phyloP scores from a whole-genome alignment of 2,797 vertebrate species.

The Falco cherrug region DNA sequence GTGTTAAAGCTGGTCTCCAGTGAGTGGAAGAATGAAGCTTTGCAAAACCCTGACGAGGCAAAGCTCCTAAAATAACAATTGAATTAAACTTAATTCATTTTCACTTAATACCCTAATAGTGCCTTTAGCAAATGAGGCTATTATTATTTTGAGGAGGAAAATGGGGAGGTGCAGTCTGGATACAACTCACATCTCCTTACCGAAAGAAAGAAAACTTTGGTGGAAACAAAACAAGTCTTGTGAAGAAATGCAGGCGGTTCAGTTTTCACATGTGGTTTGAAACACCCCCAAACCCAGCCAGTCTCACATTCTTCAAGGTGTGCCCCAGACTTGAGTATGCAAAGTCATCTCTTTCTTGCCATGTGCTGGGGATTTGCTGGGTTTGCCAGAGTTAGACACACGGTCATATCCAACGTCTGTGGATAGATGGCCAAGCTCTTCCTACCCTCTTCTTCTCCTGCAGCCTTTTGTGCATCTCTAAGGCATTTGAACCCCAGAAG shows the following conservation, averaged over 20 bases:
- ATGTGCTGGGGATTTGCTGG: not conserved
- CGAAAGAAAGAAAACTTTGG: not conserved
- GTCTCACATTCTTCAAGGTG: not conserved
- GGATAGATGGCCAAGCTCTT: rapidly evolving
- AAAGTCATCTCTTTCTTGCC: not conserved
- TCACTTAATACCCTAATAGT: slow-evolving; percentile 64
- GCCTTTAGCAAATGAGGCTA: slow-evolving; percentile 65
- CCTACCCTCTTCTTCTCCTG: not conserved
- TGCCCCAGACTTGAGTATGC: not conserved
- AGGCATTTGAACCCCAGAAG: not conserved
- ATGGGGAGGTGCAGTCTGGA: slow-evolving; percentile 20
- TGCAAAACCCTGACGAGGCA: slow-evolving; percentile 61
- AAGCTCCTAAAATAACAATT: slow-evolving; percentile 72
- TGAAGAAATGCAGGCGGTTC: not conserved
- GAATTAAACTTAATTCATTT: slow-evolving; percentile 74
- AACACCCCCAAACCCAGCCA: not conserved
- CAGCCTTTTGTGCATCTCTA: not conserved
- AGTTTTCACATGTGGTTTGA: not conserved
- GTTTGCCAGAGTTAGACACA: not conserved
- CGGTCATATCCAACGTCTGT: rapidly evolving
- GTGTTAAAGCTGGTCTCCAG: slow-evolving; percentile 64
- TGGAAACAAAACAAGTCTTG: not conserved
- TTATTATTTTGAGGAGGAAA: slow-evolving; percentile 62
- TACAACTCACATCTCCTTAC: not conserved
- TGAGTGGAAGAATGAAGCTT: slow-evolving; percentile 63